Conservation (phyloP, 2,797 vertebrate genomes). For the Eulemur albifrons region DNA sequence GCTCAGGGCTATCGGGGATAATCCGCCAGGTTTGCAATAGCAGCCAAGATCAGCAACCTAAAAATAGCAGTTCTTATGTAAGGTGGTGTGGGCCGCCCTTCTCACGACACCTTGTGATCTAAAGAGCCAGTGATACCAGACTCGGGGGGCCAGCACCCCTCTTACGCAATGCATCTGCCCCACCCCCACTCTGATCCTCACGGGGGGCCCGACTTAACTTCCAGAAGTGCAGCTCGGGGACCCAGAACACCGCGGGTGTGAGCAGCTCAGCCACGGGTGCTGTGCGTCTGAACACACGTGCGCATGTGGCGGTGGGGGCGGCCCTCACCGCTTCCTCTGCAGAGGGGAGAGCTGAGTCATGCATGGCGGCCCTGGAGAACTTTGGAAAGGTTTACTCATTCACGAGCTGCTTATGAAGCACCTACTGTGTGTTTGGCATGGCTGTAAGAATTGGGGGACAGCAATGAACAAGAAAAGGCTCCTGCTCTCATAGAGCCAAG, state of each 20-base stretch:
- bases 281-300: neutral
- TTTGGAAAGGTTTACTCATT: neutral
- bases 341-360: neutral
- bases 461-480: neutral
- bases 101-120: neutral
- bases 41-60: neutral
- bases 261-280: neutral
- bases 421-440: neutral
- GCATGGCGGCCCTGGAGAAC: neutral
- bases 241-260: neutral
- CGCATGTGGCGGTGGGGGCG: fast-evolving
- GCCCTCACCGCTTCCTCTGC: neutral
- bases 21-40: neutral
- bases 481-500: neutral
- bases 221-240: neutral
- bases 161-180: neutral
- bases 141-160: neutral
- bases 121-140: fast-evolving
- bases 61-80: slow-evolving; percentile 11
- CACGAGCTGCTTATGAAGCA: neutral
- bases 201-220: neutral
- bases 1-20: neutral
- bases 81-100: neutral
- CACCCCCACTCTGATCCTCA: neutral
- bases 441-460: neutral